Base-by-base conservation (phyloP, 2,113 vertebrate species). In the Oreochromis spilurus region DNA sequence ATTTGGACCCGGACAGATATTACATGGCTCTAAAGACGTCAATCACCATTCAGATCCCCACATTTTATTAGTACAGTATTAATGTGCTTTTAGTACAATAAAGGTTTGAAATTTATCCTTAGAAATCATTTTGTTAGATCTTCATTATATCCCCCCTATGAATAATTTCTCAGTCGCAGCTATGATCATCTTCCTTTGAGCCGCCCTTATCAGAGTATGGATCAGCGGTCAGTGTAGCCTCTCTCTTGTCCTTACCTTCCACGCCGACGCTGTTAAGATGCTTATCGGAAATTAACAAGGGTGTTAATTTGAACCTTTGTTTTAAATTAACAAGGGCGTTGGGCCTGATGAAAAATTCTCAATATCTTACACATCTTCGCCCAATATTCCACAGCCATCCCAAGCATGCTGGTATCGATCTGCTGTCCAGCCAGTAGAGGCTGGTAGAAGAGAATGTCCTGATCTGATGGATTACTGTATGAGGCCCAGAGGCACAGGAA, bases 401-500 rank as follows among this genome's bases (percentile, higher is more conserved):
- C 85, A 80, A 91, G 93, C 90, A 86, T 60, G 85, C 57, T 65
- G 84, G 79, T 94, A 96, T 96, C 86, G 96, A 96, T 95, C 94
- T 79, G 80, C 91, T 94, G 93, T 93, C 94, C 92, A 82, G 86
- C 91, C 95, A 91, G 89, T 90, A 91, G 94, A 95, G 92, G 88
- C 93, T 88, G 88, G 67, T 89, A 91, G 93, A 84, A 89, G 93
- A 94, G 93, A 94, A 95, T 96, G 95, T 95, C 95, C 94, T 95
- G 95, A 96, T 96, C 95, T 95, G 95, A 96, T 96, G 95, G 96
- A 96, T 96, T 96, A 96, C 95, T 95, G 94, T 95, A 94, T 94
- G 92, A 95, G 94, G 93, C 94, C 92, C 95, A 96, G 92, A 94
- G 93, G 95, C 93, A 82, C 93, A 95, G 93, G 92, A 96, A 96